These are phyloP conservation scores for Raja brachyura DNA, from an alignment of 2,113 vertebrate genomes.

Conservation along the genomic window DNA sequence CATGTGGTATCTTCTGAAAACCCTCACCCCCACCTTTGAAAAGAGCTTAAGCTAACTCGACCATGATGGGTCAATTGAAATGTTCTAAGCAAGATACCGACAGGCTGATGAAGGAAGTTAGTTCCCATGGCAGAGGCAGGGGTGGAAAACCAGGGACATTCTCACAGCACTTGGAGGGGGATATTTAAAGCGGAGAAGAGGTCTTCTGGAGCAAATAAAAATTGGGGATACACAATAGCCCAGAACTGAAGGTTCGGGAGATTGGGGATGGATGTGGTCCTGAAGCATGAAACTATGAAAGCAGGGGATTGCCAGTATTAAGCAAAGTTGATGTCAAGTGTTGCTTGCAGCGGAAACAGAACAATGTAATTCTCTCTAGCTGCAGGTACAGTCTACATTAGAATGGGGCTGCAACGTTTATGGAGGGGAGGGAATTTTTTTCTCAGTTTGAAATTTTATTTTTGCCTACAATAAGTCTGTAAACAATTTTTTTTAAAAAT, in stretches of 20 bases:
- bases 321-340: too few species aligned
- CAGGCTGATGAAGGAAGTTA: too few species aligned
- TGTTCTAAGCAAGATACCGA: too few species aligned
- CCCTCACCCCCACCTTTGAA: background rate
- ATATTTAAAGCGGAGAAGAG: too few species aligned
- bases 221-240: background rate
- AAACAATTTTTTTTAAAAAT: background rate
- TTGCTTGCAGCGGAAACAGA: too few species aligned
- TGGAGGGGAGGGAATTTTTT: background rate
- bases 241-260: background rate
- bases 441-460: background rate
- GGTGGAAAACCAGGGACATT: too few species aligned
- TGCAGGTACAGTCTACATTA: background rate
- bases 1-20: background rate
- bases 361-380: too few species aligned
- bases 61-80: background rate
- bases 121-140: too few species aligned
- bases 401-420: background rate
- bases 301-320: background rate
- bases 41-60: background rate
- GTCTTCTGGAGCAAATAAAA: background rate
- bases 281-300: background rate
- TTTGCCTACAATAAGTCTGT: background rate
- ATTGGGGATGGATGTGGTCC: background rate
- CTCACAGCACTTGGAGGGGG: too few species aligned